Conservation (phyloP, 2,797 vertebrate species). For the Malacoctenus gilli region DNA sequence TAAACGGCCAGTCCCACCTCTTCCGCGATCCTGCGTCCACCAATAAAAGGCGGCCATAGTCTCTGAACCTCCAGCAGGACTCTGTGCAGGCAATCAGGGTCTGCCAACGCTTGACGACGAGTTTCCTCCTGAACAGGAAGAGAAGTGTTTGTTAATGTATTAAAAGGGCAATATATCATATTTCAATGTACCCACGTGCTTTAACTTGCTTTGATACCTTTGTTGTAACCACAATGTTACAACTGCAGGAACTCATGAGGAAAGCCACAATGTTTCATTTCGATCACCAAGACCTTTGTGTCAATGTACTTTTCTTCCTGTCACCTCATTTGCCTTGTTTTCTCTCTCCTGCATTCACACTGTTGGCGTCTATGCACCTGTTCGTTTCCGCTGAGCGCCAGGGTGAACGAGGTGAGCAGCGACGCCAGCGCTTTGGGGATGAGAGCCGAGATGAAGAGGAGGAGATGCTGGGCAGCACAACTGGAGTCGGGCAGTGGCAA, state of each 20-base stretch:
- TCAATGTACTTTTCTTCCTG: too few relatives aligned
- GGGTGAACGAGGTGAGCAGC: slow-evolving; percentile 76
- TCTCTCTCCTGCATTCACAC: too few relatives aligned
- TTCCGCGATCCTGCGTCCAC: slow-evolving; percentile 68
- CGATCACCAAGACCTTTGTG: too few relatives aligned
- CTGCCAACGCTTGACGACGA: slow-evolving; percentile 31
- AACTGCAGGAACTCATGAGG: too few relatives aligned
- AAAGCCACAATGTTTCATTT: too few relatives aligned
- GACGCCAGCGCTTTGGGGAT: slow-evolving; percentile 79
- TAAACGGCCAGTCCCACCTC: slow-evolving; percentile 56
- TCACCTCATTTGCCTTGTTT: neutral
- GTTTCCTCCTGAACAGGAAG: slow-evolving; percentile 29
- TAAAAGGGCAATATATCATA: too few relatives aligned
- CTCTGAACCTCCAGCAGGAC: slow-evolving; percentile 74
- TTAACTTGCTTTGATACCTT: too few relatives aligned
- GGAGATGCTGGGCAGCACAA: slow-evolving; percentile 72
- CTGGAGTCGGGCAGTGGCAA: slow-evolving; percentile 65
- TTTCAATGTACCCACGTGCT: too few relatives aligned
- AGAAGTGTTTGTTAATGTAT: neutral
- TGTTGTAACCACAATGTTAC: too few relatives aligned
- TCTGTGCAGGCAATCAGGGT: slow-evolving; percentile 55
- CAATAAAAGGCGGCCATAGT: slow-evolving; percentile 75
- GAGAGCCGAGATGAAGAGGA: slow-evolving; percentile 78
- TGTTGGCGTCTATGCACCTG: slow-evolving; percentile 64
- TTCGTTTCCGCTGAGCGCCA: slow-evolving; percentile 63